A percentile compares a stretch with the other conserved stretches of the same genome.
Conservation (phyloP, 2,888 invertebrate species). For the Acrobasis repandana region DNA sequence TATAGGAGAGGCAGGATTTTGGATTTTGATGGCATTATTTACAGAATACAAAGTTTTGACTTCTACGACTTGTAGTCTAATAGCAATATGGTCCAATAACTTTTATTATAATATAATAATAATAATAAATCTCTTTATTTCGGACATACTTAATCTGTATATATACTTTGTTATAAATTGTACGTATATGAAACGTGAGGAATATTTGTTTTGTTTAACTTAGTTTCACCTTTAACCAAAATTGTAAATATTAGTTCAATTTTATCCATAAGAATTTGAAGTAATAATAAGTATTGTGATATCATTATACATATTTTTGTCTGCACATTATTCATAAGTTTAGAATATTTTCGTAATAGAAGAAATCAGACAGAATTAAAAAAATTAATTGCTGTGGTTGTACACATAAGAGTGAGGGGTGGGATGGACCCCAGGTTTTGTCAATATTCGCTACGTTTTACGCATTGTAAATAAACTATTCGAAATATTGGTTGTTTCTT, state of each 20-base stretch:
- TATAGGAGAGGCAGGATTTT: no score
- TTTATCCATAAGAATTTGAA: conserved; percentile 51
- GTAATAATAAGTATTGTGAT: conserved; percentile 75
- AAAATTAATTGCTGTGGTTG: conserved; percentile 35
- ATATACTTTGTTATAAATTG: not conserved
- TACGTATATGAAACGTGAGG: not conserved
- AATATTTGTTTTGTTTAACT: conserved; percentile 8
- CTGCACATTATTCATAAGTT: conserved; percentile 45
- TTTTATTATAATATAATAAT: no score
- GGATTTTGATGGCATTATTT: no score
- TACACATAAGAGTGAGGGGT: conserved; percentile 31
- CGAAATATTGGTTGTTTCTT: conserved; percentile 28
- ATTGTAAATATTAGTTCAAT: conserved; percentile 76
- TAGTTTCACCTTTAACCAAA: conserved; percentile 45
- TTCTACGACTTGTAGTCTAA: no score
- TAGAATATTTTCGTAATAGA: conserved; percentile 43
- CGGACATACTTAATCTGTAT: not conserved
- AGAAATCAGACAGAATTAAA: conserved; percentile 26
- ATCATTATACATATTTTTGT: conserved; percentile 53
- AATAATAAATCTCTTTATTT: no score
- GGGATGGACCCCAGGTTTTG: conserved; percentile 25
- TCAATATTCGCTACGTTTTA: conserved; percentile 51
- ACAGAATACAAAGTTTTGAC: no score
- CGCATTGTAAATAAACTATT: conserved; percentile 54
- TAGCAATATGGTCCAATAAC: no score